phyloP scores from a whole-genome alignment of 2,797 vertebrate genomes.

The Gymnocypris eckloni region DNA sequence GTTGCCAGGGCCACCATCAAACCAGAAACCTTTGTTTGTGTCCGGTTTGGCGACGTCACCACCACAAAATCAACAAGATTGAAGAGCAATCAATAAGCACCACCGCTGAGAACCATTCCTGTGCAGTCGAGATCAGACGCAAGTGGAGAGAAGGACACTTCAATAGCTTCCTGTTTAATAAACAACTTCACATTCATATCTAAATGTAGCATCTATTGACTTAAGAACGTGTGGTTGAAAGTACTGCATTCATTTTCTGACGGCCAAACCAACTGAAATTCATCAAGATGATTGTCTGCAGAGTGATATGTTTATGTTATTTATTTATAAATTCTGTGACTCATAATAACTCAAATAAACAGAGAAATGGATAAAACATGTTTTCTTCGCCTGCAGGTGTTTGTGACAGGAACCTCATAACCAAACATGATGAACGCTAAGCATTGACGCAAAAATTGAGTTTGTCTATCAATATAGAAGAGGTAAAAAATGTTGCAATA shows the following conservation, averaged over 20 bases:
- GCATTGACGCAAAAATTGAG: constrained; percentile 63
- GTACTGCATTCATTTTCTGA: not conserved
- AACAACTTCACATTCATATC: not conserved
- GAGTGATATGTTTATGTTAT: constrained; percentile 15
- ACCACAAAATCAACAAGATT: not conserved
- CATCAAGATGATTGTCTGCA: constrained; percentile 17
- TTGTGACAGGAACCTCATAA: constrained; percentile 50
- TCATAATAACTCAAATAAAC: constrained; percentile 19
- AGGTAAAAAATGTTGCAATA: constrained; percentile 46
- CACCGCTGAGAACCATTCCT: not conserved
- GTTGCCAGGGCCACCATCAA: constrained; percentile 28
- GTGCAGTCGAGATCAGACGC: constrained; percentile 10
- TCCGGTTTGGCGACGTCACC: not conserved
- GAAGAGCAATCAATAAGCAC: constrained; percentile 26
- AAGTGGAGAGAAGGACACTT: constrained; percentile 1
- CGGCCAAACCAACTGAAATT: constrained; percentile 24
- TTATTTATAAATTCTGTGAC: constrained; percentile 28
- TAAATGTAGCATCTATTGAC: constrained; percentile 4
- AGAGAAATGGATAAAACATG: constrained; percentile 31
- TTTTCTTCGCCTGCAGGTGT: constrained; percentile 47
- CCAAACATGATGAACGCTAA: constrained; percentile 61
- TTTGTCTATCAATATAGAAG: constrained; percentile 66
- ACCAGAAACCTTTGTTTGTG: not conserved
- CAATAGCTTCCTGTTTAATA: constrained; percentile 4
- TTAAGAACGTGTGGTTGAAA: not conserved